These are phyloP conservation scores for Polia nebulosa DNA, from an alignment of 2,888 invertebrate genomes.

Conservation along the genomic window DNA sequence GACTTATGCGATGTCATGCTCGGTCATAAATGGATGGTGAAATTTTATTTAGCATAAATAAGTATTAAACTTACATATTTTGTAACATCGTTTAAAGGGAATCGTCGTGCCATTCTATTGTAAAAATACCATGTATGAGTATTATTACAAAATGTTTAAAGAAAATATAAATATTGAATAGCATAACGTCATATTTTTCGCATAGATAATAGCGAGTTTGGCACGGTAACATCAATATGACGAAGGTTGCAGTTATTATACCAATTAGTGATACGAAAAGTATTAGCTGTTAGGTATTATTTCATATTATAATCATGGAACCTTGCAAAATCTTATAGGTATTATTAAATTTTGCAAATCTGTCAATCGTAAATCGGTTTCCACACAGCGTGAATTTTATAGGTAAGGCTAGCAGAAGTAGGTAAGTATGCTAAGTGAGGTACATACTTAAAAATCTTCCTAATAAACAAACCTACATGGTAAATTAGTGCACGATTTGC, in stretches of 20 bases:
- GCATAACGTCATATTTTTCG: constrained; percentile 27
- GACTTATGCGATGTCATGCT: constrained; percentile 64
- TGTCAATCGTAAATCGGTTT: constrained; percentile 7
- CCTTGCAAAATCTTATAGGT: constrained; percentile 5
- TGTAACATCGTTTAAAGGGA: constrained; percentile 29
- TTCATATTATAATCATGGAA: constrained; percentile 5
- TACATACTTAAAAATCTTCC: no score
- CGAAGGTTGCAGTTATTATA: constrained; percentile 55
- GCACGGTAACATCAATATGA: constrained; percentile 47
- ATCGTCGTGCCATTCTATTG: constrained; percentile 14
- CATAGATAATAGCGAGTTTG: constrained; percentile 42
- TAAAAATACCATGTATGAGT: constrained; percentile 15
- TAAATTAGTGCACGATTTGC: no score
- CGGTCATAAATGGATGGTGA: constrained; percentile 57
- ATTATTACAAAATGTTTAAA: constrained; percentile 22
- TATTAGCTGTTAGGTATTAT: constrained; percentile 29
- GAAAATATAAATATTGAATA: constrained; percentile 41
- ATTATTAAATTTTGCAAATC: constrained; percentile 16
- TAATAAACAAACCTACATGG: no score
- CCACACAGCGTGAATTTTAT: neutral
- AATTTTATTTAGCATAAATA: constrained; percentile 53
- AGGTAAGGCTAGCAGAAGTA: no score
- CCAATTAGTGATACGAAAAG: constrained; percentile 40
- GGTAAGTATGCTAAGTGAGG: no score
- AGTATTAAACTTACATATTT: constrained; percentile 27